phyloP scores from a whole-genome alignment of 1,140 invertebrate genomes.

The Bombus huntii region DNA sequence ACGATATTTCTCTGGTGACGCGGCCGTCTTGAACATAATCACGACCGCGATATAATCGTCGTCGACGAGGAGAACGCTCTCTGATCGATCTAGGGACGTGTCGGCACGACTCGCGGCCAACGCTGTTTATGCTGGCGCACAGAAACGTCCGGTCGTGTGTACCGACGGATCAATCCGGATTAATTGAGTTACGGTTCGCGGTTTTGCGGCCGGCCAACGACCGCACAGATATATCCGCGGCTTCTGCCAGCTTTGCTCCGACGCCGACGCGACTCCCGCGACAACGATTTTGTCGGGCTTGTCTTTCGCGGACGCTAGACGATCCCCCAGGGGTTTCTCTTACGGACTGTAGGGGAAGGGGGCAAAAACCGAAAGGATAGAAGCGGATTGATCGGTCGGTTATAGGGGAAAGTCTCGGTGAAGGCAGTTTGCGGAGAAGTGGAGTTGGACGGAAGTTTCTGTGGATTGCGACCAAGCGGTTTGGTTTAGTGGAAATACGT shows the following conservation, averaged over 20 bases:
- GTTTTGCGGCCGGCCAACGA: constrained; percentile 70
- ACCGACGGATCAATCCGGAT: constrained; percentile 76
- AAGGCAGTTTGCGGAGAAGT: no score
- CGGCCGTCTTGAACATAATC: constrained; percentile 19
- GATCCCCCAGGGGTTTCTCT: not conserved
- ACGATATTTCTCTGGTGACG: constrained; percentile 32
- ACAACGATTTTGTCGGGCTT: constrained; percentile 35
- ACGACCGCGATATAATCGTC: constrained; percentile 45
- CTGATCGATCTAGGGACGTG: constrained; percentile 42
- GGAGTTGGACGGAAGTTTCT: no score
- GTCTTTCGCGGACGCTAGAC: not conserved
- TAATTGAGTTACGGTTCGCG: constrained; percentile 79
- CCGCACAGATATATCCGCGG: constrained; percentile 73
- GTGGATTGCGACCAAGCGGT: no score
- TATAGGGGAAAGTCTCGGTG: not conserved
- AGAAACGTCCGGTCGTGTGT: constrained; percentile 56
- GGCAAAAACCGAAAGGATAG: not conserved
- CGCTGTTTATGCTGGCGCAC: constrained; percentile 11
- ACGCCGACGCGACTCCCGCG: constrained; percentile 2
- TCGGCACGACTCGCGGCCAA: not conserved
- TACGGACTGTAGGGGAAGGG: not conserved
- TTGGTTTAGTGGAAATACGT: no score
- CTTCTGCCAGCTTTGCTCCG: constrained; percentile 57
- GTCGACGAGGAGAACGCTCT: not conserved
- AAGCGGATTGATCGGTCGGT: not conserved